Evolutionary conservation across 2,888 invertebrate species (phyloP).

Genomic region (Deilephila elpenor): DNA sequence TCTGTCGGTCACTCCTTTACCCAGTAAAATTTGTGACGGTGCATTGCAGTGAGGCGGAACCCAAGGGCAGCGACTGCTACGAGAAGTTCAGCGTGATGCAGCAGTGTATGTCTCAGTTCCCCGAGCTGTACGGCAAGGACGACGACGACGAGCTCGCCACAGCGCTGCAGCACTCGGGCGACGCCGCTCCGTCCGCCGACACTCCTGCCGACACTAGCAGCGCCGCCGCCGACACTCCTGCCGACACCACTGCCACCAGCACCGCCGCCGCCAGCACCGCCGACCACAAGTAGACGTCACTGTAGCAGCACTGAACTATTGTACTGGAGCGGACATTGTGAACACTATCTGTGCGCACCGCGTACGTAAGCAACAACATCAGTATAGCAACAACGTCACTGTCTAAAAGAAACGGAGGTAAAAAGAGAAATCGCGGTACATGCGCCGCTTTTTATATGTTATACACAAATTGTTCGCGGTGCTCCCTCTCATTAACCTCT

Average conservation of each 20-base stretch:
- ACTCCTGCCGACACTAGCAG: conserved; percentile 22
- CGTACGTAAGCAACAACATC: too few relatives aligned
- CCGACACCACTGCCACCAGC: neutral
- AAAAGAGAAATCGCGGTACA: too few relatives aligned
- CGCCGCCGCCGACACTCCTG: neutral
- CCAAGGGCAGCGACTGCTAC: conserved; percentile 97
- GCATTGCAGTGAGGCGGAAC: conserved; percentile 89
- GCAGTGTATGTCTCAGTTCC: conserved; percentile 94
- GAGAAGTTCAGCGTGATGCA: conserved; percentile 96
- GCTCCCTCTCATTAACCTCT: too few relatives aligned
- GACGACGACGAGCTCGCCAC: conserved; percentile 82
- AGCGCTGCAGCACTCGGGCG: conserved; percentile 46
- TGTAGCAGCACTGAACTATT: too few relatives aligned
- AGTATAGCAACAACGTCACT: too few relatives aligned
- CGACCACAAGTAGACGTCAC: too few relatives aligned
- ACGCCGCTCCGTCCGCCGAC: conserved; percentile 38
- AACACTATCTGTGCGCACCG: too few relatives aligned
- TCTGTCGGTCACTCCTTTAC: too few relatives aligned
- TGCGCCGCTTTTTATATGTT: too few relatives aligned
- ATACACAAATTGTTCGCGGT: too few relatives aligned
- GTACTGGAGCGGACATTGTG: too few relatives aligned
- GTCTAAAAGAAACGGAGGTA: too few relatives aligned
- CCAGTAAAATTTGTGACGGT: conserved; percentile 60
- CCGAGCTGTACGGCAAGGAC: conserved; percentile 92
- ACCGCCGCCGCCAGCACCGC: neutral